Conservation (phyloP, 2,888 invertebrate genomes). For the Andrena hattorfiana region DNA sequence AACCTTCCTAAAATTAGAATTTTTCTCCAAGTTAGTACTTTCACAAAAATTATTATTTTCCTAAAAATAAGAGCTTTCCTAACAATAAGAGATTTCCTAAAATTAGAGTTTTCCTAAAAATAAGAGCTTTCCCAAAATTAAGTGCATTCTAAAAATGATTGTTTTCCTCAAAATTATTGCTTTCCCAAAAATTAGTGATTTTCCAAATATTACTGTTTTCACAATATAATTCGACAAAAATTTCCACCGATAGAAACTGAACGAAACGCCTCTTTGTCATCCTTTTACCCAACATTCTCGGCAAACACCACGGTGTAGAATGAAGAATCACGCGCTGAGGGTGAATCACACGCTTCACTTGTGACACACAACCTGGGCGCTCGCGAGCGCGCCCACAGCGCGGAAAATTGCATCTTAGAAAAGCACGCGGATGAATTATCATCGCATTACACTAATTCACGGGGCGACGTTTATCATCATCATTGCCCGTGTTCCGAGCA, state of each 20-base stretch:
- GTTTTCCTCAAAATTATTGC: too few species aligned
- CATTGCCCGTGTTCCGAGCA: not conserved
- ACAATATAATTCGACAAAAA: not conserved
- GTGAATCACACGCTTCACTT: conserved; percentile 46
- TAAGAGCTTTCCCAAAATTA: too few species aligned
- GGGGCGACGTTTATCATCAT: conserved; percentile 7
- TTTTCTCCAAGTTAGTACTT: too few species aligned
- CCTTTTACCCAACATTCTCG: not conserved
- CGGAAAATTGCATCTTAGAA: conserved; percentile 58
- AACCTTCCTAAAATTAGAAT: too few species aligned
- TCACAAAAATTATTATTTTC: too few species aligned
- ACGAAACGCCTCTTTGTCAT: not conserved
- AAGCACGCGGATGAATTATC: conserved; percentile 57
- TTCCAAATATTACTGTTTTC: not conserved
- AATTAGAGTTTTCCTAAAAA: too few species aligned
- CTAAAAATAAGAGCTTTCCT: too few species aligned
- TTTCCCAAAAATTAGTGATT: too few species aligned
- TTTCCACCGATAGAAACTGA: not conserved
- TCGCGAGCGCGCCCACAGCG: conserved; percentile 3
- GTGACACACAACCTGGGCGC: conserved; percentile 45
- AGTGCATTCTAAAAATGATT: too few species aligned
- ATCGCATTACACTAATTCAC: conserved; percentile 43
- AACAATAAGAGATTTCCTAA: too few species aligned
- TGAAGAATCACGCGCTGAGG: conserved; percentile 18
- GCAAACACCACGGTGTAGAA: conserved; percentile 7